A percentile compares a stretch with the other conserved stretches of the same genome.
Conservation (phyloP, 2,888 invertebrate genomes). For the Acrocera orbiculus region DNA sequence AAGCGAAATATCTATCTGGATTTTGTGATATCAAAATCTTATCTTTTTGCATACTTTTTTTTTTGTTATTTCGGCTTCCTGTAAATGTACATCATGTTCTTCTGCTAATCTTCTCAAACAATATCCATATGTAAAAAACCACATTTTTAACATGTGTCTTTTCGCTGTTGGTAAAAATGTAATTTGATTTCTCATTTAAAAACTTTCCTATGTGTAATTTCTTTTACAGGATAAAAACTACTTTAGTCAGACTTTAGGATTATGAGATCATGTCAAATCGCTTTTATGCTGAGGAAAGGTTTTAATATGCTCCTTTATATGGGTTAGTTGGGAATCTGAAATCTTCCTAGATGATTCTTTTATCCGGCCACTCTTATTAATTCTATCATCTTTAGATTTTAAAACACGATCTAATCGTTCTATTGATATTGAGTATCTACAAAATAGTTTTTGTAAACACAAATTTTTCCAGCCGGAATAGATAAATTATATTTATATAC, state of each 20-base stretch:
- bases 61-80: too few species aligned
- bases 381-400: neutral
- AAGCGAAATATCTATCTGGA: too few species aligned
- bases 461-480: conserved; percentile 1
- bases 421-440: conserved; percentile 1
- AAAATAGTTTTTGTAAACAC: conserved; percentile 1
- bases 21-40: too few species aligned
- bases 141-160: conserved; percentile 1
- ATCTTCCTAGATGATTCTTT: neutral
- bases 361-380: neutral
- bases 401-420: neutral
- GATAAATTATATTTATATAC: conserved; percentile 1
- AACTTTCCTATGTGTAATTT: too few species aligned
- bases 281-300: neutral
- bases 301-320: neutral
- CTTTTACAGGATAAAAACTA: too few species aligned
- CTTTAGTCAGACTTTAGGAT: too few species aligned
- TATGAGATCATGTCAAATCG: neutral
- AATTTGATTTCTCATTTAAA: too few species aligned
- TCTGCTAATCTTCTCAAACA: neutral
- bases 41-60: too few species aligned
- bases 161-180: neutral
- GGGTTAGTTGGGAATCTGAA: neutral
- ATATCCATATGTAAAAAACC: neutral
- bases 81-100: conserved; percentile 1